These are phyloP conservation scores for Dastarcus helophoroides DNA, from an alignment of 2,888 invertebrate genomes.

Conservation along the genomic window DNA sequence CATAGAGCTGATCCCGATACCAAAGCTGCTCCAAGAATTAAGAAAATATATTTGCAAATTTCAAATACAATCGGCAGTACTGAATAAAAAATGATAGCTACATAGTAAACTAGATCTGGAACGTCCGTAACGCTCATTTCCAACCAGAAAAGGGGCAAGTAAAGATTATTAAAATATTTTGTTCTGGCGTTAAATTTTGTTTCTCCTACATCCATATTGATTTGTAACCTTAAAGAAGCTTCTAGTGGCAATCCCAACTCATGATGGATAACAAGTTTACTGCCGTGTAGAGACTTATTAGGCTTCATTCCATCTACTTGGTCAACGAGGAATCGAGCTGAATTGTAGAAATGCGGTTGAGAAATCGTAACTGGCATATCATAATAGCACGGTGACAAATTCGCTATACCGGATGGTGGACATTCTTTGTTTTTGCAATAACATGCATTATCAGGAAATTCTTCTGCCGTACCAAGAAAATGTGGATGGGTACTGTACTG, in stretches of 20 bases:
- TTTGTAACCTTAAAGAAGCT: slow-evolving; percentile 54
- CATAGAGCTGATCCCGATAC: slow-evolving; percentile 25
- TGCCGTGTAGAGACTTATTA: slow-evolving; percentile 42
- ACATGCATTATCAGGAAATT: slow-evolving; percentile 51
- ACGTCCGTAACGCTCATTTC: slow-evolving; percentile 41
- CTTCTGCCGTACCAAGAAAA: slow-evolving; percentile 44
- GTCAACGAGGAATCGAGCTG: slow-evolving; percentile 45
- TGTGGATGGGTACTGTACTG: slow-evolving; percentile 49
- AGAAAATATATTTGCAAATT: slow-evolving; percentile 23
- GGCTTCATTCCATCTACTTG: slow-evolving; percentile 53
- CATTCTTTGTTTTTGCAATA: slow-evolving; percentile 56
- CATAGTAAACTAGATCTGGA: slow-evolving; percentile 19
- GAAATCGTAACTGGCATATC: slow-evolving; percentile 63
- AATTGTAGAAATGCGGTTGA: slow-evolving; percentile 47
- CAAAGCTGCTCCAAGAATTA: slow-evolving; percentile 26
- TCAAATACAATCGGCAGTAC: slow-evolving; percentile 22
- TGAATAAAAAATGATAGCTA: slow-evolving; percentile 19
- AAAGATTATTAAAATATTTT: slow-evolving; percentile 48
- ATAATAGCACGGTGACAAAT: slow-evolving; percentile 42
- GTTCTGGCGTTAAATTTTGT: slow-evolving; percentile 50
- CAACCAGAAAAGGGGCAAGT: slow-evolving; percentile 61
- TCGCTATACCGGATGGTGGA: slow-evolving; percentile 49
- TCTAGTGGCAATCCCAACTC: slow-evolving; percentile 54
- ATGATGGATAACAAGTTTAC: slow-evolving; percentile 59
- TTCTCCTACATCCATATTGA: slow-evolving; percentile 56